Evolutionary conservation across 2,113 vertebrate species (phyloP).

Genomic region (Microtus oregoni): DNA sequence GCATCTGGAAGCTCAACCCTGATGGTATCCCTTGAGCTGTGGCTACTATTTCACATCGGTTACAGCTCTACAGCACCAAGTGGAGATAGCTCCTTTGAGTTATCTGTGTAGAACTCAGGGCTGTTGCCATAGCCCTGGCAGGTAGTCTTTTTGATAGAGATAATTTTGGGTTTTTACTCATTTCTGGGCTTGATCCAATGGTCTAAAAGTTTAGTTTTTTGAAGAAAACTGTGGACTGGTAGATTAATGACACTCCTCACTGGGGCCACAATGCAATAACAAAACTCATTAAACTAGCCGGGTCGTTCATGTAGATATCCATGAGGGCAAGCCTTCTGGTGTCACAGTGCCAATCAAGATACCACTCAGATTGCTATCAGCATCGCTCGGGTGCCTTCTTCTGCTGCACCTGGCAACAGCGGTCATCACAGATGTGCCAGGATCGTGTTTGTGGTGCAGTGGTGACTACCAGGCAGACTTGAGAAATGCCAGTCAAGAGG

Average conservation of each 20-base stretch:
- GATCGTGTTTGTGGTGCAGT: not conserved
- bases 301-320: not conserved
- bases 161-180: constrained; percentile 1
- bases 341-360: not conserved
- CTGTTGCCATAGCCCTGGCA: not conserved
- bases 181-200: not conserved
- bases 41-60: not conserved
- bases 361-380: not conserved
- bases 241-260: not conserved
- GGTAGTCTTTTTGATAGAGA: not conserved
- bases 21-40: not conserved
- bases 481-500: no score
- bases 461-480: not conserved
- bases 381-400: not conserved
- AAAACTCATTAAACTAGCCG: not conserved
- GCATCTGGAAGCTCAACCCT: not conserved
- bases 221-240: not conserved
- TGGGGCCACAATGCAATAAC: not conserved
- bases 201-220: not conserved
- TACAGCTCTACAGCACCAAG: not conserved
- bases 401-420: no score
- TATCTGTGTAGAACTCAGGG: not conserved
- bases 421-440: not conserved
- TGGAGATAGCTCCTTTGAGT: not conserved
- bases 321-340: not conserved